Evolutionary conservation across 2,113 vertebrate species (phyloP), one percentile per base, ranked within the genome.

Genomic region (Rhinoderma darwinii): DNA sequence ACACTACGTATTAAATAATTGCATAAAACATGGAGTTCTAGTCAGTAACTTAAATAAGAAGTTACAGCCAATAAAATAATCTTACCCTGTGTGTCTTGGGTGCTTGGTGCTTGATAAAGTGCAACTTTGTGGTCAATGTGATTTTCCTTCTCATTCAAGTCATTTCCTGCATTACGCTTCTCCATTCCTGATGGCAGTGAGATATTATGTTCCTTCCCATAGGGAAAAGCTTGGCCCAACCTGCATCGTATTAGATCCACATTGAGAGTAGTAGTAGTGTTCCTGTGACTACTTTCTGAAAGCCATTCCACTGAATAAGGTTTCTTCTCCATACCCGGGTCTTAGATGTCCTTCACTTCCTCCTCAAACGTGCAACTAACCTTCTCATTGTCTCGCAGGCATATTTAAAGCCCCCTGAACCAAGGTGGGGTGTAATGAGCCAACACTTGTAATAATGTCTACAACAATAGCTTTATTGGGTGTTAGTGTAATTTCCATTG

Each of bases 271-370:
- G 56, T 3, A 9, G 70, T 4, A 1, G 2, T 27, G 15, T 25
- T 17, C 11, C 75, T 25, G 10, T 73, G n/a, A 87, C 93, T 94
- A 93, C 96, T 97, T 90, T 92, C 93, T 0, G 96, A 93, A 70
- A 97, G 90, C 96, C 96, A 96, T 90, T 96, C 95, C 84, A 93
- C 95, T 0, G 96, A 95, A 84, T 96, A 96, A 84, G 37, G 11
- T 0, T 84, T 84, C 41, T 88, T 89, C 51, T 90, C 89, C 91
- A 91, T 91, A 30, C 27, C 37, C 12, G 37, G 35, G 8, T 32
- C 1, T 3, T 18, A 25, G 4, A 0, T 51, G 25, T 68, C 4
- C 68, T 72, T 10, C 6, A 0, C n/a, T 37, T 25, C 25, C 1
- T 0, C 8, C 44, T 59, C 6, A 41, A 27, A 51, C 0, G 0